Evolutionary conservation across 2,113 vertebrate species (phyloP), one percentile per base, ranked within the genome.

Genomic region (Myotis yumanensis): DNA sequence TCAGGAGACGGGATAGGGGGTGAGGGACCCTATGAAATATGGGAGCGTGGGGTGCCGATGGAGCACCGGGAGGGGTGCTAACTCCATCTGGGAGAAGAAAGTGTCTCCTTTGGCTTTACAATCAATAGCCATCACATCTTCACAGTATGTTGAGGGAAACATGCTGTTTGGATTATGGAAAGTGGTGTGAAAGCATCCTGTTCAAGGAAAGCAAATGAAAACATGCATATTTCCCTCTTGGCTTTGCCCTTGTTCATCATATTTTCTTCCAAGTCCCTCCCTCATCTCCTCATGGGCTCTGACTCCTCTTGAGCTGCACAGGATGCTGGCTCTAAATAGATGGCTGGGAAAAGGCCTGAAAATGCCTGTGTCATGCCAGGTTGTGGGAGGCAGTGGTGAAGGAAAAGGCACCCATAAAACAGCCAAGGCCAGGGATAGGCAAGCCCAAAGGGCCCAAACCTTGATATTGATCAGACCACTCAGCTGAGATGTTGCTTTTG

Each of bases 321-420:
- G 90, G 81, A 93, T 85, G 59, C 52, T 90, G 71, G 86, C 80
- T 90, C 4, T 85, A 90, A 95, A 88, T 62, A 94, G 94, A 85
- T 88, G 95, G 85, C 72, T 82, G 81, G 87, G 95, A 88, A 93
- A 86, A 20, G 37, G 51, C 48, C 83, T 90, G 86, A 17, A 90
- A 84, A 86, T 52, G 83, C 71, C 51, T 83, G 69, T 79, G 80
- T 93, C 76, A 32, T 62, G 77, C 83, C 90, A 96, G 90, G 75
- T 68, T 3, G 0, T 93, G 87, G 90, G 90, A 93, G 72, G 68
- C 69, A 81, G 81, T 12, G 64, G 30, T 9, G 32, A 18, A 32
- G 46, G 15, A 5, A 90, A 92, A 48, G n/a, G 35, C 46, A 37
- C 84, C 23, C 40, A 1, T 25, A 43, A 6, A 64, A 83, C 75